A percentile compares a stretch with the other conserved stretches of the same genome.
Evolutionary conservation across 2,113 vertebrate species (phyloP).

Genomic region (Sylvia atricapilla): DNA sequence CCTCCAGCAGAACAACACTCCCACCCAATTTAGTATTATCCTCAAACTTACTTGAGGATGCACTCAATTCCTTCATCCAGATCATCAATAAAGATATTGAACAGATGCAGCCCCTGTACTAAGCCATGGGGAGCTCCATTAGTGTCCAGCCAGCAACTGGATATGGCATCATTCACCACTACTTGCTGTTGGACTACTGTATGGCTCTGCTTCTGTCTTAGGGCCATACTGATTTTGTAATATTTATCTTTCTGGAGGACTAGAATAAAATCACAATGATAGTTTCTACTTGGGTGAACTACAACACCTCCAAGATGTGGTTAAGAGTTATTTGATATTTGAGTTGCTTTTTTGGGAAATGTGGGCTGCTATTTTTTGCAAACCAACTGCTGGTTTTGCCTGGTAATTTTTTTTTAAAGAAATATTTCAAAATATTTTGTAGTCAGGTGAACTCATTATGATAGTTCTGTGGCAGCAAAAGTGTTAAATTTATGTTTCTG

Average conservation of each 20-base stretch:
- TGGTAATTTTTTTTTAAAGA: not conserved
- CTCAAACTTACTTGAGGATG: fast-evolving
- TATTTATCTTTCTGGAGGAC: not conserved
- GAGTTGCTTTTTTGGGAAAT: not conserved
- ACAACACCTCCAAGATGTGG: not conserved
- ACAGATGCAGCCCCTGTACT: not conserved
- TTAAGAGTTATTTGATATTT: not conserved
- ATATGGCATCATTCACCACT: not conserved
- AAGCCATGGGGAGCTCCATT: not conserved
- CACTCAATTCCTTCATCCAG: not conserved
- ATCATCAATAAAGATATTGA: not conserved
- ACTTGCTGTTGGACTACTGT: not conserved
- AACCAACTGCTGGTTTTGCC: not conserved
- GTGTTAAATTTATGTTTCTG: not conserved
- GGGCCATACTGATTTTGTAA: not conserved
- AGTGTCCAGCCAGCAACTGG: not conserved
- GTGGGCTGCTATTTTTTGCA: not conserved
- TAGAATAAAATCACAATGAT: not conserved
- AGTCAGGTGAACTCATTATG: not conserved
- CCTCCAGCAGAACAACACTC: not conserved
- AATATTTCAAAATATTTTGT: not conserved
- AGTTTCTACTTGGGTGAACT: not conserved
- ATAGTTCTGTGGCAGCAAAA: not conserved
- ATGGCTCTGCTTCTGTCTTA: not conserved
- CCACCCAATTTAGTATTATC: not conserved